These are phyloP conservation scores for Spodoptera picta DNA, from an alignment of 2,888 invertebrate species.

Conservation along the genomic window DNA sequence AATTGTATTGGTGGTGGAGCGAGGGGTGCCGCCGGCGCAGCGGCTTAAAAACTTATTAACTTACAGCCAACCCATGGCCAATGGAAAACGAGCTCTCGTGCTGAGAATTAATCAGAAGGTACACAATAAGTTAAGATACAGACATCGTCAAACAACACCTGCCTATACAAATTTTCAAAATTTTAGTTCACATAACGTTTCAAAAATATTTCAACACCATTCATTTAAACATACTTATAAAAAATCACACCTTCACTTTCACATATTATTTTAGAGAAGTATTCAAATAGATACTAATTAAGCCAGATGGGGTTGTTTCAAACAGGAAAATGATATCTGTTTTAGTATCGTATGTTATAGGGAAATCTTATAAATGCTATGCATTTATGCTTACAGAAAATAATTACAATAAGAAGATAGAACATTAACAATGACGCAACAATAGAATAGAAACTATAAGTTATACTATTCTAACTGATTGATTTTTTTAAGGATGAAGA, in stretches of 20 bases:
- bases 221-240: neutral
- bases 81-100: slow-evolving; percentile 95
- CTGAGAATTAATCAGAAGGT: slow-evolving; percentile 96
- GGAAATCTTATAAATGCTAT: too few relatives aligned
- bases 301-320: too few relatives aligned
- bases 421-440: too few relatives aligned
- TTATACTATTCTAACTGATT: too few relatives aligned
- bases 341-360: too few relatives aligned
- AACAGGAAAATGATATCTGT: too few relatives aligned
- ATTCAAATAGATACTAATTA: too few relatives aligned
- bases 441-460: too few relatives aligned
- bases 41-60: slow-evolving; percentile 94
- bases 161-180: neutral
- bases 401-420: too few relatives aligned
- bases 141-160: too few relatives aligned
- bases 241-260: slow-evolving; percentile 19
- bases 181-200: neutral
- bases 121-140: slow-evolving; percentile 27
- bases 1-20: slow-evolving; percentile 98
- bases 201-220: slow-evolving; percentile 8
- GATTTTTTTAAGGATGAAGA: slow-evolving; percentile 92
- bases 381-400: too few relatives aligned
- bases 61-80: slow-evolving; percentile 98
- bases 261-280: slow-evolving; percentile 1
- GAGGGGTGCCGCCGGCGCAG: slow-evolving; percentile 97